A percentile compares a stretch with the other conserved stretches of the same genome.
phyloP scores from a whole-genome alignment of 2,888 invertebrate genomes.

The Agrochola lychnidis region DNA sequence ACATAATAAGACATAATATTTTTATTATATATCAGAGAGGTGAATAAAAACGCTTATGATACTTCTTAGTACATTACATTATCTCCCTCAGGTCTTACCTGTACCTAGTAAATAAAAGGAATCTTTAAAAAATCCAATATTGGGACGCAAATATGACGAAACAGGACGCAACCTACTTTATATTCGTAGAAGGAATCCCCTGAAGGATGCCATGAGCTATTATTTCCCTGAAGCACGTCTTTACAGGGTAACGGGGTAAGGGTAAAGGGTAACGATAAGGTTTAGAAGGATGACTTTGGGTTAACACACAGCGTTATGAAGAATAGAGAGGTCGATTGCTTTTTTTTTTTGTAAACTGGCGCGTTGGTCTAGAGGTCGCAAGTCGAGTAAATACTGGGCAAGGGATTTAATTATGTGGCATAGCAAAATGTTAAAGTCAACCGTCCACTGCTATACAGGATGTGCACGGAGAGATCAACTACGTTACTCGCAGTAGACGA shows the following conservation, averaged over 20 bases:
- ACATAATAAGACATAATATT: too few species aligned
- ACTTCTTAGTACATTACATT: neutral
- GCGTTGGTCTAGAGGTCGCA: neutral
- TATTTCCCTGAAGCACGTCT: slow-evolving; percentile 52
- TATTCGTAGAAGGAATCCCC: slow-evolving; percentile 49
- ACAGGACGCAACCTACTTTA: slow-evolving; percentile 48
- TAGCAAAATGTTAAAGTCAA: neutral
- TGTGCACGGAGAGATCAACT: neutral
- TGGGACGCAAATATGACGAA: slow-evolving; percentile 37
- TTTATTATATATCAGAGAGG: neutral
- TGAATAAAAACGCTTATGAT: neutral
- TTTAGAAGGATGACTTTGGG: slow-evolving; percentile 5
- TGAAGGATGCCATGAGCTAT: slow-evolving; percentile 45
- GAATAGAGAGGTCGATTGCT: neutral
- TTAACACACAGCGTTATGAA: slow-evolving; percentile 1
- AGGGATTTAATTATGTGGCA: neutral
- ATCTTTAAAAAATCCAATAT: slow-evolving; percentile 52
- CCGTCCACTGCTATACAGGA: neutral
- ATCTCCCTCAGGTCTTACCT: neutral
- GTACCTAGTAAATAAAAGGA: slow-evolving; percentile 34
- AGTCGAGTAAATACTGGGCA: neutral
- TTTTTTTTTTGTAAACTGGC: neutral
- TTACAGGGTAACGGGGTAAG: slow-evolving; percentile 20
- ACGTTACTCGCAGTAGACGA: neutral
- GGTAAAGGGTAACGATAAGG: slow-evolving; percentile 41